Percentiles rank a stretch among this genome's conserved stretches.
These are phyloP conservation scores for Microtus ochrogaster DNA, from an alignment of 2,113 vertebrate genomes.

Conservation along the genomic window DNA sequence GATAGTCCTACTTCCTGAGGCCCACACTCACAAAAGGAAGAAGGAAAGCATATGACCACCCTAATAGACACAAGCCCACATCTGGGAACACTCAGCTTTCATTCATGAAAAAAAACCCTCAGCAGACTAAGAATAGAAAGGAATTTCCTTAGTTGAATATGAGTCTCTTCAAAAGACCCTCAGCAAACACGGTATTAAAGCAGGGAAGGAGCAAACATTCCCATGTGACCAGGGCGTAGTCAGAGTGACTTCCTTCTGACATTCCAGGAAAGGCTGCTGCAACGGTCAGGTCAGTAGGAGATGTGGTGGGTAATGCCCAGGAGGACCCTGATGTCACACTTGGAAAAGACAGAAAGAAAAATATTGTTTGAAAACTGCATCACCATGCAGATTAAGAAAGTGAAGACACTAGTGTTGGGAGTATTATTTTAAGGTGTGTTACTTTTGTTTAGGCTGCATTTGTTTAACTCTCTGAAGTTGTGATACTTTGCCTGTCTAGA, in stretches of 20 bases:
- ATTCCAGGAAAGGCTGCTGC: background rate
- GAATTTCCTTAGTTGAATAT: conserved; percentile 29
- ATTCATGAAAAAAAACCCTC: background rate
- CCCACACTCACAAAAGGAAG: too few relatives aligned
- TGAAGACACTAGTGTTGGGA: background rate
- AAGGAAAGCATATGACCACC: background rate
- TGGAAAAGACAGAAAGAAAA: background rate
- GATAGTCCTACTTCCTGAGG: background rate
- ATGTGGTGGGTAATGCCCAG: background rate
- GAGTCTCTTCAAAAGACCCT: background rate
- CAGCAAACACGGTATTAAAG: background rate
- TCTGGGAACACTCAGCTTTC: conserved; percentile 15
- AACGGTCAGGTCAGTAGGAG: accelerated
- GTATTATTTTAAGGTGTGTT: too few relatives aligned
- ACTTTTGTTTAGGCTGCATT: too few relatives aligned
- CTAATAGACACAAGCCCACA: background rate
- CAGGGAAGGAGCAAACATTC: background rate
- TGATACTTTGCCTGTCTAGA: too few relatives aligned
- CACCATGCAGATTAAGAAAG: background rate
- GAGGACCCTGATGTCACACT: background rate
- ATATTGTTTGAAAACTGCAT: background rate
- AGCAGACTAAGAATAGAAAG: conserved; percentile 44
- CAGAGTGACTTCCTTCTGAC: background rate
- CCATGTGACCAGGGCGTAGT: background rate
- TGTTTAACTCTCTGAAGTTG: too few relatives aligned